phyloP scores from a whole-genome alignment of 2,797 vertebrate genomes.

The Channallabes apus region DNA sequence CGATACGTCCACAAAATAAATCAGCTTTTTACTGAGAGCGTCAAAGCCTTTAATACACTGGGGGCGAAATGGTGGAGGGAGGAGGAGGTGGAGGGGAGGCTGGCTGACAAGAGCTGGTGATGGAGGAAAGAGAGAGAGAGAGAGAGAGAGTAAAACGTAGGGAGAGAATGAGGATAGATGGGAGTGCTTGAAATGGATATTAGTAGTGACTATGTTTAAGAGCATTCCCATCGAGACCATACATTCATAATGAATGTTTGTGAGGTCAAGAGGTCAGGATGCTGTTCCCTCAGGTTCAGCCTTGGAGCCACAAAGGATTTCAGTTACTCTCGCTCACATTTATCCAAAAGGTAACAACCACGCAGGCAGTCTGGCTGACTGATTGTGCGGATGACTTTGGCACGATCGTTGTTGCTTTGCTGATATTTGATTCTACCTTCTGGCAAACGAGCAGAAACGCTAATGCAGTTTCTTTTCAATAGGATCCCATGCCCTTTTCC shows the following conservation, averaged over 20 bases:
- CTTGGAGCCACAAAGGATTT: slow-evolving; percentile 12
- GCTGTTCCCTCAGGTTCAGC: slow-evolving; percentile 1
- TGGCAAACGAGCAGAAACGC: not conserved
- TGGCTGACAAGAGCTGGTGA: slow-evolving; percentile 27
- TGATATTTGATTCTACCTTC: slow-evolving; percentile 10
- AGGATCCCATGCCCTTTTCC: not conserved
- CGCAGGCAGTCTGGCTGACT: not conserved
- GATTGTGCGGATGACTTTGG: not conserved
- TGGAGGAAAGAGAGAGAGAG: slow-evolving; percentile 52
- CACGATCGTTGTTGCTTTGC: slow-evolving; percentile 52
- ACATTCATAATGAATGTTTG: slow-evolving; percentile 24
- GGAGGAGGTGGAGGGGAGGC: slow-evolving; percentile 12
- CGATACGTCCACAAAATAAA: slow-evolving; percentile 83
- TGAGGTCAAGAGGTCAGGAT: slow-evolving; percentile 35
- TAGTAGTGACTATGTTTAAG: slow-evolving; percentile 32
- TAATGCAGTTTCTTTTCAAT: not conserved
- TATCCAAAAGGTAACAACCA: slow-evolving; percentile 24
- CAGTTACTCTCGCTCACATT: not conserved
- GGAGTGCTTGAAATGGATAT: slow-evolving; percentile 58
- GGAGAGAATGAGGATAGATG: slow-evolving; percentile 44
- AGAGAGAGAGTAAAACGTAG: slow-evolving; percentile 25
- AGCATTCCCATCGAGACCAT: slow-evolving; percentile 26
- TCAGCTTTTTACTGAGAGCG: slow-evolving; percentile 85
- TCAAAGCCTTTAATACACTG: slow-evolving; percentile 83
- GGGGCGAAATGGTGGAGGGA: slow-evolving; percentile 65